Conservation (phyloP, 2,888 invertebrate genomes). For the Chrysodeixis includens region DNA sequence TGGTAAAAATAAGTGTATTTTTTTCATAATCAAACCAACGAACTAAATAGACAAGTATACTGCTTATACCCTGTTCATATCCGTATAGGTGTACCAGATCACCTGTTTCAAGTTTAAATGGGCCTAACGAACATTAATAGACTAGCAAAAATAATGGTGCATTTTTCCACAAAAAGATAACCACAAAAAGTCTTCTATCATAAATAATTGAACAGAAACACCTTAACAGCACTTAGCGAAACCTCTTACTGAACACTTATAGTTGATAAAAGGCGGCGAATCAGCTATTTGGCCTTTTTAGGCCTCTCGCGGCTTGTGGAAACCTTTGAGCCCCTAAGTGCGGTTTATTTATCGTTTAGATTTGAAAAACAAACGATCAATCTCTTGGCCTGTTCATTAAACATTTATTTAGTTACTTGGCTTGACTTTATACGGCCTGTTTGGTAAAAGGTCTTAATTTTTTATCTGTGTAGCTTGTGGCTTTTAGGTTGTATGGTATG, state of each 20-base stretch:
- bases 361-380: constrained; percentile 1
- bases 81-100: no score
- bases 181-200: neutral
- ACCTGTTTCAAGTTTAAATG: no score
- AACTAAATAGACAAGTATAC: no score
- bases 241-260: constrained; percentile 25
- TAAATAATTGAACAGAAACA: constrained; percentile 17
- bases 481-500: no score
- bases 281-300: constrained; percentile 9
- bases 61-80: no score
- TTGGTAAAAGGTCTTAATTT: neutral
- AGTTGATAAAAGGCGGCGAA: constrained; percentile 23
- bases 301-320: constrained; percentile 2
- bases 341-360: constrained; percentile 5
- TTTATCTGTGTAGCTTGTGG: neutral
- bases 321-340: constrained; percentile 4
- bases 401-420: neutral
- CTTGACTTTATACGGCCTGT: constrained; percentile 1
- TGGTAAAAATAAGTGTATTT: no score
- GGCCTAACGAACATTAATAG: no score
- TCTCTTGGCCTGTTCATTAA: neutral
- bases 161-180: neutral
- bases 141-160: no score
- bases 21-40: no score
- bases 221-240: constrained; percentile 17